These are phyloP conservation scores for Pelobates fuscus DNA, from an alignment of 2,113 vertebrate species.

Conservation along the genomic window DNA sequence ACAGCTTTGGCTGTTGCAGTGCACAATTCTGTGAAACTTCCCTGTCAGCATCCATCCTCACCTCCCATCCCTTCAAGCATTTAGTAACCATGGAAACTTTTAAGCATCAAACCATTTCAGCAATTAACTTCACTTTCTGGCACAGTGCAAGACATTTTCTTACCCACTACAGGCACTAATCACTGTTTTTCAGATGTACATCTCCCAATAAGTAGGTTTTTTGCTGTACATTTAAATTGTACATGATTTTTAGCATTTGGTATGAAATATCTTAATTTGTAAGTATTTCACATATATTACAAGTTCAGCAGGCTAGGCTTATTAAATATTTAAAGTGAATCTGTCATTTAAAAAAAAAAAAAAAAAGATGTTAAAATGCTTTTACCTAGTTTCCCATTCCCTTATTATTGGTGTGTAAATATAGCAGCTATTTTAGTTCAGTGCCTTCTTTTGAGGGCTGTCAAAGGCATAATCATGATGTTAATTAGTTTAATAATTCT, in stretches of 20 bases:
- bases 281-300: slow-evolving; percentile 1
- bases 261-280: slow-evolving; percentile 28
- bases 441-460: too few relatives aligned
- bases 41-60: slow-evolving; percentile 37
- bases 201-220: not conserved
- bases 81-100: slow-evolving; percentile 42
- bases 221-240: slow-evolving; percentile 5
- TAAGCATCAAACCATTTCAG: slow-evolving; percentile 45
- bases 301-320: not conserved
- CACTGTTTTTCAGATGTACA: slow-evolving; percentile 33
- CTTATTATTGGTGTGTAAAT: too few relatives aligned
- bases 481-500: too few relatives aligned
- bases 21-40: slow-evolving; percentile 26
- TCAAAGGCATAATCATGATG: too few relatives aligned
- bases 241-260: slow-evolving; percentile 2
- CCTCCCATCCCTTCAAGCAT: slow-evolving; percentile 22
- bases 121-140: slow-evolving; percentile 47
- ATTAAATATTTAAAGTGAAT: not conserved
- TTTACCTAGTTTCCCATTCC: too few relatives aligned
- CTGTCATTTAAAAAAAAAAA: too few relatives aligned
- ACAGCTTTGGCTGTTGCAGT: slow-evolving; percentile 1
- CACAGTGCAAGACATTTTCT: slow-evolving; percentile 35
- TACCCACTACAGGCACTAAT: slow-evolving; percentile 35
- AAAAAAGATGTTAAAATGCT: too few relatives aligned
- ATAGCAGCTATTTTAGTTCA: too few relatives aligned